A percentile compares a stretch with the other conserved stretches of the same genome.
phyloP scores from a whole-genome alignment of 30 jellyfish, hydroid and myxozoan genomes.

The Aurelia sp. region DNA sequence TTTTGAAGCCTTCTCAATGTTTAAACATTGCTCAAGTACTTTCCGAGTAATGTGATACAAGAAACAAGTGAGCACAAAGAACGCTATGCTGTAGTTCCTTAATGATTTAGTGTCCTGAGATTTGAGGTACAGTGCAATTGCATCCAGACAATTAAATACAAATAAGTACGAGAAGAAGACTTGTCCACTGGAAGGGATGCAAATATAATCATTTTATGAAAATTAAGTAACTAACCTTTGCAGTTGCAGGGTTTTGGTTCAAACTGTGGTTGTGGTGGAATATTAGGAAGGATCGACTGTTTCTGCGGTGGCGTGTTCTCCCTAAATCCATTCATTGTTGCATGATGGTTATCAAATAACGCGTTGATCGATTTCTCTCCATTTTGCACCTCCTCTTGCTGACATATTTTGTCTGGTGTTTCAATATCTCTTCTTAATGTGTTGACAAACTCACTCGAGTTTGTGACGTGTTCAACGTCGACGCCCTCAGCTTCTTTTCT shows the following conservation, averaged over 20 bases:
- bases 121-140: too few species aligned
- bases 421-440: neutral
- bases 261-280: constrained; percentile 5
- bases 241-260: constrained; percentile 43
- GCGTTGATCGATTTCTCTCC: neutral
- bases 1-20: too few species aligned
- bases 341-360: neutral
- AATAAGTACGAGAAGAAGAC: neutral
- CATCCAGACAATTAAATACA: too few species aligned
- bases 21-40: too few species aligned
- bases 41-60: too few species aligned
- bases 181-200: neutral
- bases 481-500: neutral
- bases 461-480: neutral
- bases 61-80: too few species aligned
- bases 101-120: too few species aligned
- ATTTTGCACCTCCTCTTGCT: neutral
- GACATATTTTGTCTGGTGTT: constrained; percentile 7
- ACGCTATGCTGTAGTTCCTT: too few species aligned
- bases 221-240: constrained; percentile 12
- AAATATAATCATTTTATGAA: neutral
- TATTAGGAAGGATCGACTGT: neutral
- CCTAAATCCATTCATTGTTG: neutral
- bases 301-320: neutral
- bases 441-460: neutral